Conservation (phyloP, 2,113 vertebrate species). For the Raja brachyura region DNA sequence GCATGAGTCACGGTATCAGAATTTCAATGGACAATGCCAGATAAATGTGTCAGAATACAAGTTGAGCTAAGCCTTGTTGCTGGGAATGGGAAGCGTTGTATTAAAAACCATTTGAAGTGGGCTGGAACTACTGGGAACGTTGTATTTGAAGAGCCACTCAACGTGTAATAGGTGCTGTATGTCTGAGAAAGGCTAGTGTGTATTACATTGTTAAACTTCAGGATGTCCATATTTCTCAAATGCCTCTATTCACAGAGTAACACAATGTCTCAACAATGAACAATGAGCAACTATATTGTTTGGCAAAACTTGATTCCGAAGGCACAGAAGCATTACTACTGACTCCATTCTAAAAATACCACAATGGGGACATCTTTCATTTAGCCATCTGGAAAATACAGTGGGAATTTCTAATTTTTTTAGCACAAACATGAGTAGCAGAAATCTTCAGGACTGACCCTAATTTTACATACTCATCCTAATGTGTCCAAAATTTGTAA, state of each 20-base stretch:
- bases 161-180: neutral
- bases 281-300: neutral
- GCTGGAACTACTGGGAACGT: neutral
- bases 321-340: neutral
- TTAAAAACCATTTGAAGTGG: neutral
- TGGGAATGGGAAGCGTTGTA: constrained; percentile 11
- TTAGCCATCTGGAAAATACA: no score
- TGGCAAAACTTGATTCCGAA: neutral
- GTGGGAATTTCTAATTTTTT: neutral
- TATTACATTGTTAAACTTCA: neutral
- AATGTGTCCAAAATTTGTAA: no score
- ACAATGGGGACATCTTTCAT: neutral
- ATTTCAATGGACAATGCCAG: constrained; percentile 1
- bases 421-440: neutral
- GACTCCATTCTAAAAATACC: neutral
- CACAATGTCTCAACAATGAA: constrained; percentile 15
- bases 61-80: neutral
- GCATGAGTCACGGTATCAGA: constrained; percentile 3
- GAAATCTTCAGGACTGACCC: neutral
- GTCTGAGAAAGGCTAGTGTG: neutral
- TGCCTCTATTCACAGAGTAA: neutral
- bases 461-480: neutral
- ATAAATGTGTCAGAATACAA: constrained; percentile 1
- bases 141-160: constrained; percentile 21
- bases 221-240: neutral